Evolutionary conservation across 2,113 vertebrate species (phyloP).

Genomic region (Xyrauchen texanus): DNA sequence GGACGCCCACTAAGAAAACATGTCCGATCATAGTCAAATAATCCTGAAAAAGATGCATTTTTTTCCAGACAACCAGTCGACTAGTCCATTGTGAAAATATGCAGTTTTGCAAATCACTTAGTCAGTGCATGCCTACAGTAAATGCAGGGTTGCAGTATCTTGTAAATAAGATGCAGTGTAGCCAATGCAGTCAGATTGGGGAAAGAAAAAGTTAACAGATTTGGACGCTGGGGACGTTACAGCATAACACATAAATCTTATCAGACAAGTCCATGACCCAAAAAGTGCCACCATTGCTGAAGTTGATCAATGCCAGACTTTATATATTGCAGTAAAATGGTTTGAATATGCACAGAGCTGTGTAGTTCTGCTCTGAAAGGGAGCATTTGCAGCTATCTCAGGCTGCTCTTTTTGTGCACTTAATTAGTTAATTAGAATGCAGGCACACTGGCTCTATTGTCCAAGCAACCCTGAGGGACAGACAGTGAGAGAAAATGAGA

Average conservation of each 20-base stretch:
- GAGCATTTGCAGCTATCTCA: background rate
- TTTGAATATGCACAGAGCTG: conserved; percentile 1
- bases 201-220: conserved; percentile 16
- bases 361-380: conserved; percentile 4
- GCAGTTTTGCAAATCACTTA: too few species aligned
- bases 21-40: too few species aligned
- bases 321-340: conserved; percentile 28
- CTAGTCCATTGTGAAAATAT: too few species aligned
- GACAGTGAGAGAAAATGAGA: too few species aligned
- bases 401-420: conserved; percentile 52
- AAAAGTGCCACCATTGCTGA: conserved; percentile 34
- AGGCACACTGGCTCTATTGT: conserved; percentile 17
- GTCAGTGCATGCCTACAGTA: too few species aligned
- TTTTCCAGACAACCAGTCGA: too few species aligned
- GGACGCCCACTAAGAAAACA: too few species aligned
- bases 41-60: too few species aligned
- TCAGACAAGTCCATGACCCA: conserved; percentile 45
- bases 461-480: too few species aligned
- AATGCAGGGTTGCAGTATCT: background rate
- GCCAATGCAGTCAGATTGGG: background rate
- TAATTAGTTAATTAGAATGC: conserved; percentile 72
- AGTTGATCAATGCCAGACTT: conserved; percentile 47
- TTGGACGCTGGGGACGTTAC: conserved; percentile 27
- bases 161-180: too few species aligned
- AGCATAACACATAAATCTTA: conserved; percentile 54